Conservation (phyloP, 2,797 vertebrate genomes). For the Danio choprae region DNA sequence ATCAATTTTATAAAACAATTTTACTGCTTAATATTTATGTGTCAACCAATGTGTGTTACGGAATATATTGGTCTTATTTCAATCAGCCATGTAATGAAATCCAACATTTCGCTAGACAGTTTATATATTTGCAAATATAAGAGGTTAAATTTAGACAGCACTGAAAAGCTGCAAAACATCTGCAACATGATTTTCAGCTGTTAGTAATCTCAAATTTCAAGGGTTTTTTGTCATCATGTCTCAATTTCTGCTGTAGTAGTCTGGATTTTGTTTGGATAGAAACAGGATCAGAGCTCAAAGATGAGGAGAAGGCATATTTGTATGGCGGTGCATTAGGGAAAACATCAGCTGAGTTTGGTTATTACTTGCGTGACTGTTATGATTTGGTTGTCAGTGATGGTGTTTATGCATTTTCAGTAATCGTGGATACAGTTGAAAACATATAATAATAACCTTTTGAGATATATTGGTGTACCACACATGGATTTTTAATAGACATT, state of each 20-base stretch:
- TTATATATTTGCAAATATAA: not conserved
- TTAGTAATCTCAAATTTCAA: constrained; percentile 18
- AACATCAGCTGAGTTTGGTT: constrained; percentile 58
- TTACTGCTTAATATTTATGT: not conserved
- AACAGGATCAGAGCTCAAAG: constrained; percentile 63
- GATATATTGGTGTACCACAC: not conserved
- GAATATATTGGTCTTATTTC: no score
- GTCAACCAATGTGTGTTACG: not conserved
- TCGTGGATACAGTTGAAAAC: not conserved
- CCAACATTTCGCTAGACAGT: not conserved
- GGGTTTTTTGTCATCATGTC: constrained; percentile 45
- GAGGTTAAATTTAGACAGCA: not conserved
- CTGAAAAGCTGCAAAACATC: constrained; percentile 1
- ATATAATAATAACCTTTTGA: not conserved
- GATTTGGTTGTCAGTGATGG: not conserved
- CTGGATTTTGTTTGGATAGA: constrained; percentile 68
- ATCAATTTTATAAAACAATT: not conserved
- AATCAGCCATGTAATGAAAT: no score
- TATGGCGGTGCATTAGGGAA: constrained; percentile 59
- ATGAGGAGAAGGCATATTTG: constrained; percentile 64
- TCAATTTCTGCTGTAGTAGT: constrained; percentile 55
- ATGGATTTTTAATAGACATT: not conserved
- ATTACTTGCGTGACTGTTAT: constrained; percentile 42
- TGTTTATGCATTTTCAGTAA: constrained; percentile 28
- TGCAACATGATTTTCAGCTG: not conserved